These are phyloP conservation scores for Serranus cabrilla DNA, from an alignment of 2,797 vertebrate genomes.

Conservation along the genomic window DNA sequence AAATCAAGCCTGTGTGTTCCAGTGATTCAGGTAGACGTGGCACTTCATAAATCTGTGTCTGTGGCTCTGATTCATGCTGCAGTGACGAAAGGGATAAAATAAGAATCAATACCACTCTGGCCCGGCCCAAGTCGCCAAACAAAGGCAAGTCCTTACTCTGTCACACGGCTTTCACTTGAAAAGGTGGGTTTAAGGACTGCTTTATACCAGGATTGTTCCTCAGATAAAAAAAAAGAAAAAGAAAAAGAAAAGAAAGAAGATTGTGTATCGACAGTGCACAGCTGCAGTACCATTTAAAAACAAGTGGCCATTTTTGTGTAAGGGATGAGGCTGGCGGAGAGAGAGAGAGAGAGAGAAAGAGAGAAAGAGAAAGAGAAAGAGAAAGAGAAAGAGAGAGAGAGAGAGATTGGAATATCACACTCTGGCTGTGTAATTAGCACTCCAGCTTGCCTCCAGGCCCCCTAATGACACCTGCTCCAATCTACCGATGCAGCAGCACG, in stretches of 20 bases:
- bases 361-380: no score
- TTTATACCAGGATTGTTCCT: slow-evolving; percentile 33
- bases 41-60: slow-evolving; percentile 28
- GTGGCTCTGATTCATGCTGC: slow-evolving; percentile 45
- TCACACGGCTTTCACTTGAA: slow-evolving; percentile 29
- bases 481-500: slow-evolving; percentile 53
- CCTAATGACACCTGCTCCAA: slow-evolving; percentile 70
- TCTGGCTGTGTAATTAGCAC: slow-evolving; percentile 75
- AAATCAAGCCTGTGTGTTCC: slow-evolving; percentile 3
- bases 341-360: slow-evolving; percentile 27
- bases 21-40: neutral
- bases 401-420: slow-evolving; percentile 57
- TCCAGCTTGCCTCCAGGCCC: slow-evolving; percentile 65
- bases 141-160: slow-evolving; percentile 27
- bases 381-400: slow-evolving; percentile 19
- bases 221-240: slow-evolving; percentile 48
- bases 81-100: slow-evolving; percentile 28
- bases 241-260: slow-evolving; percentile 52
- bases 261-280: slow-evolving; percentile 40
- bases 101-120: slow-evolving; percentile 43
- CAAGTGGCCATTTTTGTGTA: slow-evolving; percentile 25
- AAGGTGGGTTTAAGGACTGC: slow-evolving; percentile 35
- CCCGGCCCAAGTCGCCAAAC: slow-evolving; percentile 18
- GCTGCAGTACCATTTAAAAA: slow-evolving; percentile 38
- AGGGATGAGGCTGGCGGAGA: slow-evolving; percentile 12